Evolutionary conservation across 2,113 vertebrate genomes (phyloP), one percentile per base, ranked within the genome.

Genomic region (Corythornis cristatus): DNA sequence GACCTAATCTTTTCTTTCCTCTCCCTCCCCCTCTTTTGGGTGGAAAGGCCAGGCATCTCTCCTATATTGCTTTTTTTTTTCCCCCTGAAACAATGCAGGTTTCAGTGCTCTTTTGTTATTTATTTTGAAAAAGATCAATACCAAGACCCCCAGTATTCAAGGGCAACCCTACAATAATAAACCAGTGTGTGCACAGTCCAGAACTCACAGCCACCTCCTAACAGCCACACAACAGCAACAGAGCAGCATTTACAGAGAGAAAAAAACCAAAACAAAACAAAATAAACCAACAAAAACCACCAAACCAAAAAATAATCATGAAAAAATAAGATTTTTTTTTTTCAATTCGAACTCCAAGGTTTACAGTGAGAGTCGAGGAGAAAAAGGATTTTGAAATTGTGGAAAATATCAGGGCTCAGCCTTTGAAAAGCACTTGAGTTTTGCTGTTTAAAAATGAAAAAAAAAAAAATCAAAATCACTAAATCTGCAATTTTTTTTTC

Each of bases 121-220:
- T 93, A 80, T 80, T 95, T 93, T 83, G 90, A 87, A 95, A 94
- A 86, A 97, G 97, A 97, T 95, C 95, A 93, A 96, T 96, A 95
- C 89, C 93, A 97, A 96, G 89, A 94, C 93, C 83, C 96, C 96
- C 95, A 97, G 31, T 70, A 93, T 95, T 97, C 93, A 96, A 92
- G 95, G 97, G 95, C 97, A 97, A 97, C 96, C 93, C 95, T 96
- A 93, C 95, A 94, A 97, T 91, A 96, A 97, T 93, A 95, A 97
- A 93, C 79, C 95, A 95, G 93, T 81, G 76, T 73, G 43, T 86
- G 84, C 65, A 67, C 82, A 94, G 87, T 82, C 95, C 96, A 96
- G 20, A 90, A 90, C 90, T 96, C 77, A 33, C 81, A 90, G 94
- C 71, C 92, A 87, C 76, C 90, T 80, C 80, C 22, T 68, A 90